These are phyloP conservation scores for Cataglyphis livida DNA, from an alignment of 2,888 invertebrate genomes.

Conservation along the genomic window DNA sequence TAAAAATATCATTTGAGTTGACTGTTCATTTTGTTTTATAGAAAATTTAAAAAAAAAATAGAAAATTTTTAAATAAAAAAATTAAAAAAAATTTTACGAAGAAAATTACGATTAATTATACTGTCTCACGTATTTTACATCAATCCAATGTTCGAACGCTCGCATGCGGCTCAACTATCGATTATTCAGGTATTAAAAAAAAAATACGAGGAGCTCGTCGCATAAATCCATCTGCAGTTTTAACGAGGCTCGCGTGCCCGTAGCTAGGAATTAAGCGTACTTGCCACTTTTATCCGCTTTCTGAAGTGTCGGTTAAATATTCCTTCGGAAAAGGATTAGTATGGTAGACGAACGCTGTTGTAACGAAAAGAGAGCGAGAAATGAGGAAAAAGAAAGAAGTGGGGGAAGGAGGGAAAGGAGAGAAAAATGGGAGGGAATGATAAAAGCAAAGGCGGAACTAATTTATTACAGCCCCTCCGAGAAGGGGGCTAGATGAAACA, in stretches of 20 bases:
- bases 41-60: neutral
- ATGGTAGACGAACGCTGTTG: conserved; percentile 22
- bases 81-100: neutral
- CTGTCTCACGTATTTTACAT: neutral
- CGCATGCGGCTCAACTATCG: conserved; percentile 15
- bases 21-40: neutral
- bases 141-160: neutral
- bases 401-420: neutral
- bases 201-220: conserved; percentile 35
- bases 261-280: conserved; percentile 48
- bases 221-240: conserved; percentile 37
- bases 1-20: neutral
- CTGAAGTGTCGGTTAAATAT: conserved; percentile 50
- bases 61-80: neutral
- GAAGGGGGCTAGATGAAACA: conserved; percentile 31
- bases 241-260: conserved; percentile 44
- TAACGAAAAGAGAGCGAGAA: conserved; percentile 36
- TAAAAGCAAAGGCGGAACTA: conserved; percentile 47
- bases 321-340: conserved; percentile 40
- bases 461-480: conserved; percentile 52
- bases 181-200: conserved; percentile 27
- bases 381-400: neutral
- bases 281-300: conserved; percentile 32
- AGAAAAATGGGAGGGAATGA: neutral
- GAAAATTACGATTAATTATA: neutral